These are phyloP conservation scores for Sebastes kiyomatsui DNA, from an alignment of 2,797 vertebrate genomes.

Conservation along the genomic window DNA sequence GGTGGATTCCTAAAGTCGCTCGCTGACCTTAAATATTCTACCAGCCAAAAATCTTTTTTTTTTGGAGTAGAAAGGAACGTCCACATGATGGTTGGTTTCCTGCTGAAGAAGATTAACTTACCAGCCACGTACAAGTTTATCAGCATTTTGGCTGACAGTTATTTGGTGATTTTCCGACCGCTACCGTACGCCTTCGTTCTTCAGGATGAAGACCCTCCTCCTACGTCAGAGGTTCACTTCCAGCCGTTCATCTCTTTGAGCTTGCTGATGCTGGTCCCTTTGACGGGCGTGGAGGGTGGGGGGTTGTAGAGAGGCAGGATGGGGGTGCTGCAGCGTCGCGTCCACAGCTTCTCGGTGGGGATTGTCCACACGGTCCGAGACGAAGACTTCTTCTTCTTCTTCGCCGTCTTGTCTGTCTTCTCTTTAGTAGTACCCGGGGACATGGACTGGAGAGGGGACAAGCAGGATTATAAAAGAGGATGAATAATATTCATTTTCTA, in stretches of 20 bases:
- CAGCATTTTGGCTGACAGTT: conserved; percentile 39
- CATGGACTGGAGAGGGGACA: conserved; percentile 67
- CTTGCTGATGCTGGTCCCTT: conserved; percentile 72
- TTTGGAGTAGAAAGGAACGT: conserved; percentile 46
- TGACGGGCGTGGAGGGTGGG: conserved; percentile 68
- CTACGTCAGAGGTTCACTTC: conserved; percentile 63
- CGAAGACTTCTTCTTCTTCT: conserved; percentile 49
- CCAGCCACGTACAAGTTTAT: conserved; percentile 56
- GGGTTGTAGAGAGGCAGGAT: conserved; percentile 74
- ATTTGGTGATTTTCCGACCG: conserved; percentile 28
- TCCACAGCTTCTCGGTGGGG: conserved; percentile 72
- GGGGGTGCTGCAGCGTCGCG: conserved; percentile 60
- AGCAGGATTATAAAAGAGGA: background rate
- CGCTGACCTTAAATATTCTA: conserved; percentile 54
- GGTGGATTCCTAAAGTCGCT: conserved; percentile 28
- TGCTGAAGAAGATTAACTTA: conserved; percentile 57
- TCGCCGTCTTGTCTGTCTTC: conserved; percentile 51
- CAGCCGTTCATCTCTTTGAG: conserved; percentile 80
- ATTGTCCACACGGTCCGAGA: conserved; percentile 72
- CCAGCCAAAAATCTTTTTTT: conserved; percentile 30
- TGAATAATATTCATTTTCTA: background rate
- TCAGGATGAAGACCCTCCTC: conserved; percentile 1
- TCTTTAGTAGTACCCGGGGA: conserved; percentile 64
- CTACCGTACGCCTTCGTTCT: background rate
- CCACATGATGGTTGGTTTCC: conserved; percentile 55